These are phyloP conservation scores for Halocynthia roretzi DNA, from an alignment of 23 tunicate genomes.

Conservation along the genomic window DNA sequence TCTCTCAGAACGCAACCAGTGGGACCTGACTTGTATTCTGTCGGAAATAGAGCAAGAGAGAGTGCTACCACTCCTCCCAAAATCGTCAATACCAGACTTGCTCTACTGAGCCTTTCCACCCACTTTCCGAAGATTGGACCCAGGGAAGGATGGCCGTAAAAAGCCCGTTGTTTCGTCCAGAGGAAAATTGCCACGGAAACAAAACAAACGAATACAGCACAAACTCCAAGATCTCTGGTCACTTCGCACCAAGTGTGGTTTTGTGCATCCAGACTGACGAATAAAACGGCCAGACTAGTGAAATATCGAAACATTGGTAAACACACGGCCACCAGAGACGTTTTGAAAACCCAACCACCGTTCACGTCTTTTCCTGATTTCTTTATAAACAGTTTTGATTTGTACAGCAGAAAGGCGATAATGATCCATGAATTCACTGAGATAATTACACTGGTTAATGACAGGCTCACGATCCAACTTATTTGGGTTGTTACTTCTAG, in stretches of 20 bases:
- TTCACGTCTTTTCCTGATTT: conserved; percentile 9
- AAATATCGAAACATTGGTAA: not conserved
- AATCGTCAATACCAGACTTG: conserved; percentile 8
- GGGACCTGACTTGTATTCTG: conserved; percentile 6
- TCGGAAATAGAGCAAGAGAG: not conserved
- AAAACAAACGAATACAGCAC: not conserved
- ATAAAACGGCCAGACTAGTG: not conserved
- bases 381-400: not conserved
- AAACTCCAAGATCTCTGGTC: not conserved
- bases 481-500: no score
- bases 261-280: not conserved
- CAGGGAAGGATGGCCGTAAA: conserved; percentile 20
- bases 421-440: no score
- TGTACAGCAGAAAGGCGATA: no score
- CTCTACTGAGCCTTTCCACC: not conserved
- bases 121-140: conserved; percentile 9
- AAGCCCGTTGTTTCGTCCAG: conserved; percentile 16
- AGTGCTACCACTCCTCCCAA: not conserved
- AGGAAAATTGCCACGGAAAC: conserved; percentile 1
- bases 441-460: no score
- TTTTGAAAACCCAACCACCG: conserved; percentile 10
- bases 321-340: not conserved
- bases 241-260: conserved; percentile 3
- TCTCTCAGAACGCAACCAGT: conserved; percentile 2
- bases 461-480: no score